These are phyloP conservation scores for Erebia ligea DNA, from an alignment of 2,888 invertebrate genomes.

Conservation along the genomic window DNA sequence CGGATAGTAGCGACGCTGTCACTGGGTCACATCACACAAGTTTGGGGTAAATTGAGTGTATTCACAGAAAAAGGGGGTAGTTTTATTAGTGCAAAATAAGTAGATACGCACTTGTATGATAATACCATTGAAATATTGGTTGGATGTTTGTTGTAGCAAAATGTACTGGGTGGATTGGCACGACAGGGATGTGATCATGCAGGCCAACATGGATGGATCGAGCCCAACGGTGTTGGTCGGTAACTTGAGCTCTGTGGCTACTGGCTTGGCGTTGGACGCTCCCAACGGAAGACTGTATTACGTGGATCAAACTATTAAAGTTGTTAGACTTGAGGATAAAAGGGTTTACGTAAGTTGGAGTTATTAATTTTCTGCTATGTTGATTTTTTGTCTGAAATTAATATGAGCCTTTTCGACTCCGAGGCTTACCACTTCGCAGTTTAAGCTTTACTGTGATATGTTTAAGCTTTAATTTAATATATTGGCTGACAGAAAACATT, in stretches of 20 bases:
- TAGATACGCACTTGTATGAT: no score
- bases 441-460: no score
- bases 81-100: no score
- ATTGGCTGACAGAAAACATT: no score
- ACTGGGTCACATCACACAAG: no score
- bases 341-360: slow-evolving; percentile 83
- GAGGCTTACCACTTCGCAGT: no score
- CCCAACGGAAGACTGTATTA: slow-evolving; percentile 92
- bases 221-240: slow-evolving; percentile 84
- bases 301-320: slow-evolving; percentile 87
- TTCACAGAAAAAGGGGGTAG: no score
- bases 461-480: no score
- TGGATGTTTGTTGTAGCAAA: slow-evolving; percentile 71
- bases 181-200: slow-evolving; percentile 87
- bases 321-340: slow-evolving; percentile 87
- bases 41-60: no score
- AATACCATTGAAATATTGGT: background rate
- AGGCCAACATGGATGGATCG: slow-evolving; percentile 93
- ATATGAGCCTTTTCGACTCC: no score
- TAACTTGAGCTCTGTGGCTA: slow-evolving; percentile 89
- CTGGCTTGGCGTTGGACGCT: slow-evolving; percentile 92
- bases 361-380: background rate
- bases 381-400: no score
- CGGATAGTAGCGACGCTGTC: no score
- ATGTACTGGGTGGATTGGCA: slow-evolving; percentile 98